Percentiles rank a stretch among this genome's conserved stretches.
Evolutionary conservation across 2,113 vertebrate species (phyloP).

Genomic region (Alectura lathami): DNA sequence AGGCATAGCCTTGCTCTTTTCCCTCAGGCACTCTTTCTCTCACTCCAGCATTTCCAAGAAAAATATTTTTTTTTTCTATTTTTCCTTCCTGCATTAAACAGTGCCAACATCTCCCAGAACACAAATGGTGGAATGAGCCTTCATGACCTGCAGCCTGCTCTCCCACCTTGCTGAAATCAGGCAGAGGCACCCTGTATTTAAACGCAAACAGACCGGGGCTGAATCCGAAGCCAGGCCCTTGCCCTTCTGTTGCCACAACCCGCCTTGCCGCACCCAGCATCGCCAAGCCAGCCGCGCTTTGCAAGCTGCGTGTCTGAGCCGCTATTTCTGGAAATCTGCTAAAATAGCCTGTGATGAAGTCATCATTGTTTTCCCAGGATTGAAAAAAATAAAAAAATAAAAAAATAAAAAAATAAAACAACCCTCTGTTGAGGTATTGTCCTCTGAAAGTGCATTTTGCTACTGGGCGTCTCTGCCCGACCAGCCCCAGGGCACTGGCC

Average conservation of each 20-base stretch:
- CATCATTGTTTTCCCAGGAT: background rate
- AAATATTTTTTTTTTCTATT: background rate
- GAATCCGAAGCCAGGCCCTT: background rate
- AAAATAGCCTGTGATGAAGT: conserved; percentile 23
- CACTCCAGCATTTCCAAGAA: background rate
- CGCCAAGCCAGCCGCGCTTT: background rate
- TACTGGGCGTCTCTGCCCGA: background rate
- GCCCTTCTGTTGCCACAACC: background rate
- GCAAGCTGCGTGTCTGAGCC: background rate
- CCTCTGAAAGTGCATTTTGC: background rate
- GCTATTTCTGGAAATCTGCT: conserved; percentile 33
- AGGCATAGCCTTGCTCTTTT: accelerated
- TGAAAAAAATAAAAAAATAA: background rate
- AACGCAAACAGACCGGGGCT: background rate
- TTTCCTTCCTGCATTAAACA: background rate
- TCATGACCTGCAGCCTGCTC: background rate
- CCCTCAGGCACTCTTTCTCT: background rate
- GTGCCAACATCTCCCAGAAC: background rate
- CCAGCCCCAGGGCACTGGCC: accelerated
- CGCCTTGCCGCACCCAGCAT: background rate
- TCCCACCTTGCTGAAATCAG: background rate
- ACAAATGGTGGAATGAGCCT: background rate
- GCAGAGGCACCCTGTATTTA: background rate
- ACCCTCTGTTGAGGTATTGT: background rate
- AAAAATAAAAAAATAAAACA: background rate